A percentile compares a stretch with the other conserved stretches of the same genome.
Conservation (phyloP, 2,113 vertebrate species). For the Salvelinus sp. region DNA sequence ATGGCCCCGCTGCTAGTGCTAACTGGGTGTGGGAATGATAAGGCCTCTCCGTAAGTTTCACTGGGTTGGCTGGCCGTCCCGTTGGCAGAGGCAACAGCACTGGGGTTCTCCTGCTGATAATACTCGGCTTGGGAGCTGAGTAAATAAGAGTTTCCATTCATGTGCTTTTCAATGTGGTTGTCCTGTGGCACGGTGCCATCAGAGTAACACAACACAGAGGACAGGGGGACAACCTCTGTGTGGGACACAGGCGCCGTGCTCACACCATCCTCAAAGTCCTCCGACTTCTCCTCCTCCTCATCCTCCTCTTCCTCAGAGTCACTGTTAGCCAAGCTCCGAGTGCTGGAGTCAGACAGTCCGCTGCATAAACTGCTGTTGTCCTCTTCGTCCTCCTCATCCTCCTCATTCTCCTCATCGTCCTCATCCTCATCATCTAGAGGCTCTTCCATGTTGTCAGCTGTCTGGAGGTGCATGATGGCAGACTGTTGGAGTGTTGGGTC, state of each 20-base stretch:
- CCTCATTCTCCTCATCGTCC: constrained; percentile 75
- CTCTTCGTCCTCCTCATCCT: constrained; percentile 62
- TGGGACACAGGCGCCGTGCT: constrained; percentile 58
- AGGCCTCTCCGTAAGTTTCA: constrained; percentile 70
- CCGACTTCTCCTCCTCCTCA: constrained; percentile 80
- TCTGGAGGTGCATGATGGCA: constrained; percentile 85
- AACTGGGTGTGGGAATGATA: constrained; percentile 82
- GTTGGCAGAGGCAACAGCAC: constrained; percentile 61
- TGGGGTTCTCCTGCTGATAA: constrained; percentile 89
- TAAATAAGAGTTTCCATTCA: constrained; percentile 85
- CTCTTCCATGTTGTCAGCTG: constrained; percentile 84
- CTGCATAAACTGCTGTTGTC: constrained; percentile 95
- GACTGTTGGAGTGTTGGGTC: constrained; percentile 80
- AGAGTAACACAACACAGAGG: constrained; percentile 88
- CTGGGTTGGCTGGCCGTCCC: constrained; percentile 71
- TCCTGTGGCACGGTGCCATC: constrained; percentile 82
- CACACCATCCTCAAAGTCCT: constrained; percentile 79
- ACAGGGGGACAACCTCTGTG: constrained; percentile 81
- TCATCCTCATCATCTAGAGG: constrained; percentile 87
- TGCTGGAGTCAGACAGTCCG: constrained; percentile 93
- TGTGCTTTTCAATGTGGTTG: constrained; percentile 62
- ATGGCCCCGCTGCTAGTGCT: constrained; percentile 59
- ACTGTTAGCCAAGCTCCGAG: constrained; percentile 91
- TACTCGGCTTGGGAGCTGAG: constrained; percentile 85
- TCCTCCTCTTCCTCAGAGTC: constrained; percentile 87